A percentile compares a stretch with the other conserved stretches of the same genome.
phyloP scores from a whole-genome alignment of 2,888 invertebrate genomes.

The Aporophyla nigra region DNA sequence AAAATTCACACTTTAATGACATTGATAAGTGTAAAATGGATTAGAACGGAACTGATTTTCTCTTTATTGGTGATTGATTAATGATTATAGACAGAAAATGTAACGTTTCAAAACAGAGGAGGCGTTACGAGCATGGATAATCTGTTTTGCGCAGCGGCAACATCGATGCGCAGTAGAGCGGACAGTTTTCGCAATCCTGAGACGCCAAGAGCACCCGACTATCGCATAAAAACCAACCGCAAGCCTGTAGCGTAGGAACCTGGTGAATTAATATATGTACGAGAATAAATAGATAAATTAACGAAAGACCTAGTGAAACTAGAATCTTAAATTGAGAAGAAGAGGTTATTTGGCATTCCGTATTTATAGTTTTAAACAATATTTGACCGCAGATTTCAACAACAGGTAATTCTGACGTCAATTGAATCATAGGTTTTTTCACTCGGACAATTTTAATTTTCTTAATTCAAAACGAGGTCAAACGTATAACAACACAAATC shows the following conservation, averaged over 20 bases:
- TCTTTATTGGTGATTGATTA: constrained; percentile 22
- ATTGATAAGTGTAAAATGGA: constrained; percentile 52
- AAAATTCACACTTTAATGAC: constrained; percentile 35
- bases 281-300: neutral
- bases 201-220: constrained; percentile 71
- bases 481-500: constrained; percentile 29
- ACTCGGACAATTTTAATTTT: neutral
- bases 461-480: constrained; percentile 24
- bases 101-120: constrained; percentile 70
- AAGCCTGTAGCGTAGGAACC: neutral
- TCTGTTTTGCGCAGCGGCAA: constrained; percentile 79
- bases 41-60: constrained; percentile 38
- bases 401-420: neutral
- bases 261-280: constrained; percentile 13
- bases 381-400: neutral
- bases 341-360: neutral
- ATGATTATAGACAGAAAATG: constrained; percentile 54
- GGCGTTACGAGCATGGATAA: constrained; percentile 79
- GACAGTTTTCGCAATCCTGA: constrained; percentile 80
- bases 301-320: neutral
- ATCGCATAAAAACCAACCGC: constrained; percentile 46
- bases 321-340: neutral
- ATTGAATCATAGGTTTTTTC: constrained; percentile 21
- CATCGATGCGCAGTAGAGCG: constrained; percentile 84
- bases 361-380: neutral